Conservation (phyloP, 2,113 vertebrate species). For the Brachirus orientalis region DNA sequence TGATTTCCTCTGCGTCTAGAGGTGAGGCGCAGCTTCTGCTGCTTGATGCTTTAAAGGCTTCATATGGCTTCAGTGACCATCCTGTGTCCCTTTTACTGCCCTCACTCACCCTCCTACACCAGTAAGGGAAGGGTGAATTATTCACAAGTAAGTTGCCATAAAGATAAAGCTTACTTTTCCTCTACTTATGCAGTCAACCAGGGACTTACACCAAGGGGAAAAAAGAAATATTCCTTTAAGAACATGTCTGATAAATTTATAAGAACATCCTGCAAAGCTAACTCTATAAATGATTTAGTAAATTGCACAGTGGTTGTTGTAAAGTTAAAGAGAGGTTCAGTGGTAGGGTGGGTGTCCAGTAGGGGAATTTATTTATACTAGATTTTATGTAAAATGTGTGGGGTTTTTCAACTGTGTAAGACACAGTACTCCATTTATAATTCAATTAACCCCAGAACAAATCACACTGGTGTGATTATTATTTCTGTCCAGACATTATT, state of each 20-base stretch:
- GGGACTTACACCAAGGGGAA: conserved; percentile 37
- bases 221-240: conserved; percentile 58
- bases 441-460: conserved; percentile 33
- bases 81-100: conserved; percentile 2
- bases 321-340: conserved; percentile 21
- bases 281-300: conserved; percentile 76
- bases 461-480: conserved; percentile 13
- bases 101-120: conserved; percentile 33
- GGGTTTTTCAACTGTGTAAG: conserved; percentile 25
- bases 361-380: conserved; percentile 56
- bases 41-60: conserved; percentile 24
- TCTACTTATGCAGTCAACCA: conserved; percentile 72
- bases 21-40: background rate
- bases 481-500: conserved; percentile 43
- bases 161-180: conserved; percentile 69
- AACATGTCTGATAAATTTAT: conserved; percentile 83
- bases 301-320: conserved; percentile 60
- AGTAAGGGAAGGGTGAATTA: conserved; percentile 75
- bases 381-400: conserved; percentile 33
- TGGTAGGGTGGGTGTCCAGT: conserved; percentile 28
- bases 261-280: conserved; percentile 80
- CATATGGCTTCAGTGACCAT: conserved; percentile 1
- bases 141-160: conserved; percentile 68
- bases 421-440: conserved; percentile 41
- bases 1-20: conserved; percentile 30